These are phyloP conservation scores for Amyelois transitella DNA, from an alignment of 1,140 invertebrate genomes.

Conservation along the genomic window DNA sequence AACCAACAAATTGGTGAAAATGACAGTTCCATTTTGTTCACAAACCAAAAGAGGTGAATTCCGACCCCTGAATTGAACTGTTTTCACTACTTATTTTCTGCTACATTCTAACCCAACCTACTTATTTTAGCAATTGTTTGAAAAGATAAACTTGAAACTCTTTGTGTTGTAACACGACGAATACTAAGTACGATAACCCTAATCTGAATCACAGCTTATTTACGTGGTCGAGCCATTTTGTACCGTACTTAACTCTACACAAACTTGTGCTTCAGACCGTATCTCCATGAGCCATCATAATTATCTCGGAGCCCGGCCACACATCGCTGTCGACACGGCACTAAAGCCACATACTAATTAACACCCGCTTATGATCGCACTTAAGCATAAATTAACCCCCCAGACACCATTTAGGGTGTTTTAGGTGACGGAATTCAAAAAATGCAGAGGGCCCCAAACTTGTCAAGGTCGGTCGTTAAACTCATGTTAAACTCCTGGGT, in stretches of 20 bases:
- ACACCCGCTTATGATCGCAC: conserved; percentile 11
- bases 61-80: too few species aligned
- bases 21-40: too few species aligned
- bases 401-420: conserved; percentile 19
- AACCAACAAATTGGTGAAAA: too few species aligned
- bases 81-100: too few species aligned
- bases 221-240: too few species aligned
- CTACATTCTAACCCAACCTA: too few species aligned
- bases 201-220: too few species aligned
- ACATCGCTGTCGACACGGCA: not conserved
- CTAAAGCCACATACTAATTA: conserved; percentile 5
- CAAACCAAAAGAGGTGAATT: too few species aligned
- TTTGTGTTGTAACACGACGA: too few species aligned
- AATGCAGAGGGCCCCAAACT: conserved; percentile 20
- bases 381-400: conserved; percentile 32
- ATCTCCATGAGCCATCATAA: not conserved
- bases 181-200: too few species aligned
- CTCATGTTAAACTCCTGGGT: conserved; percentile 4
- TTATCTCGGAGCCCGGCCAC: not conserved
- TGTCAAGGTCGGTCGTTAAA: conserved; percentile 37
- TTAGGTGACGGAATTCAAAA: conserved; percentile 30
- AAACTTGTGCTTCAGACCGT: not conserved
- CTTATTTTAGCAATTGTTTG: too few species aligned
- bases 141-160: too few species aligned
- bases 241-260: not conserved